Conservation (phyloP, 2,797 vertebrate genomes). For the Amblyraja radiata region DNA sequence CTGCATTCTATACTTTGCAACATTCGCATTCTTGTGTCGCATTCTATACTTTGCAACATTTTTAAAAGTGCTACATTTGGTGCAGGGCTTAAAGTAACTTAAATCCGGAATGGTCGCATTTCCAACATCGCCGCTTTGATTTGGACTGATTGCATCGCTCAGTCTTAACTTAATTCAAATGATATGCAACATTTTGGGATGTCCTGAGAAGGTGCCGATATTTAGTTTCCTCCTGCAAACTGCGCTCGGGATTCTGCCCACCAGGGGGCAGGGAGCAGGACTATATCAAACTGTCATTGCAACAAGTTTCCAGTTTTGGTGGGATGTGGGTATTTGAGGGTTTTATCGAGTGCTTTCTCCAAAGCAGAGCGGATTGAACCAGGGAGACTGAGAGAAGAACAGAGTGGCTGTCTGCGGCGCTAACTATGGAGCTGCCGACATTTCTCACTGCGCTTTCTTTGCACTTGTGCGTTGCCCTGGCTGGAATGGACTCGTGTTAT, state of each 20-base stretch:
- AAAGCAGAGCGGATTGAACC: not conserved
- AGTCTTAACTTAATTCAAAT: too few species aligned
- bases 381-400: not conserved
- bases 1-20: too few species aligned
- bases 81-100: too few species aligned
- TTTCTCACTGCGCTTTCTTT: not conserved
- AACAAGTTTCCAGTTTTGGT: not conserved
- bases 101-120: too few species aligned
- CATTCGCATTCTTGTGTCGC: too few species aligned
- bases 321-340: not conserved
- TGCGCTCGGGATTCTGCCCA: not conserved
- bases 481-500: conserved; percentile 70
- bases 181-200: not conserved
- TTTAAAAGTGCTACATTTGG: not conserved
- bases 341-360: not conserved
- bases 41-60: not conserved
- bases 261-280: not conserved
- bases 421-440: not conserved
- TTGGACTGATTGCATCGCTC: too few species aligned
- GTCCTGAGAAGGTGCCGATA: not conserved
- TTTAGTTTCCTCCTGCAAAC: not conserved
- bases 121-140: too few species aligned
- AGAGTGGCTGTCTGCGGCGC: not conserved
- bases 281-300: not conserved
- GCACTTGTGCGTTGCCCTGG: not conserved